Evolutionary conservation across 2,113 vertebrate genomes (phyloP), one percentile per base, ranked within the genome.

Genomic region (Morone chrysops): DNA sequence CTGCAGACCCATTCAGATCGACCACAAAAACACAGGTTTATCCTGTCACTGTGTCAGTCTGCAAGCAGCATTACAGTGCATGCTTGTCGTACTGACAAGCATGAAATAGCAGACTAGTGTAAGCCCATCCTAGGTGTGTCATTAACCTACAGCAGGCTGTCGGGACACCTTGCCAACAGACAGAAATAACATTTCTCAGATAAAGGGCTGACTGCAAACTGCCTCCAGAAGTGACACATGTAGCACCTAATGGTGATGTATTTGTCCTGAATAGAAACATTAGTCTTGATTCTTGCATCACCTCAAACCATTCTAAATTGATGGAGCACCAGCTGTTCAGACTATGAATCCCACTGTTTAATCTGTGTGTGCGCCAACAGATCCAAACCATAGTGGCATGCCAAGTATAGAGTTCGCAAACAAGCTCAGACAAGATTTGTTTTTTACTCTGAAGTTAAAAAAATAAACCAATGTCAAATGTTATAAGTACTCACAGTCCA

Each of bases 401-500:
- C 78, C 67, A 90, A 78, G 59, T 80, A 60, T 8, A 71, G 80
- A 81, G 76, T 88, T 86, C 78, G 69, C 45, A 81, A 87, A 84
- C 66, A 73, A 81, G 84, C 82, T 72, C 65, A 41, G 75, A 57
- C 16, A 14, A 70, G 16, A 60, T 84, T 78, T 78, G 53, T 48
- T 82, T 47, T 63, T 48, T 62, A 5, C 48, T 71, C 61, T 45
- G 48, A 69, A 77, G 48, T 43, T 62, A 72, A 48, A 25, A 25
- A n/a, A 8, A 11, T 0, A 36, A 40, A 65, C 11, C 11, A 18
- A 1, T 1, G 4, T 72, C 17, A 40, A 68, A 22, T 25, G 38
- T 45, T 54, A 25, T 8, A 40, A 36, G 20, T 87, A 92, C 97
- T 97, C 94, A 99, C 98, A 54, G 96, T 98, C 98, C 98, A 99